Percentiles rank a stretch among this genome's conserved stretches.
These are phyloP conservation scores for Microcebus jonahi DNA, from an alignment of 2,113 vertebrate genomes.

Conservation along the genomic window DNA sequence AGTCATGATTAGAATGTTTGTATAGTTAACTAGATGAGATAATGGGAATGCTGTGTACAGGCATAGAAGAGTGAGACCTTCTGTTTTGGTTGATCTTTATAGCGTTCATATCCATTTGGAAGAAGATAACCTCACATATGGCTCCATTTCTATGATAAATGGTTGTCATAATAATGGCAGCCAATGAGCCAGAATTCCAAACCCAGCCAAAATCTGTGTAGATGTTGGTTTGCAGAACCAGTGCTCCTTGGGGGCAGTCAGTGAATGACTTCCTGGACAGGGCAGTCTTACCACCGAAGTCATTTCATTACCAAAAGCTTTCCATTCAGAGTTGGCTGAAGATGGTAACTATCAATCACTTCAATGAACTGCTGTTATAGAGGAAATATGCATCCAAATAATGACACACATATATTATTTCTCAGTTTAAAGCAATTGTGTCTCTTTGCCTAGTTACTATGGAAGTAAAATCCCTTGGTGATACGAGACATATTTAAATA, in stretches of 20 bases:
- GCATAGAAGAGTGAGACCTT: background rate
- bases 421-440: background rate
- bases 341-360: slow-evolving; percentile 49
- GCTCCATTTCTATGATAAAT: slow-evolving; percentile 71
- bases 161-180: slow-evolving; percentile 70
- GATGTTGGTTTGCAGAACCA: background rate
- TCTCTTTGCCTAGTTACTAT: background rate
- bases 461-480: background rate
- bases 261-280: slow-evolving; percentile 52
- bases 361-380: slow-evolving; percentile 55
- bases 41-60: background rate
- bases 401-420: background rate
- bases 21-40: slow-evolving; percentile 48
- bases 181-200: slow-evolving; percentile 56
- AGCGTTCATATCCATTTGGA: slow-evolving; percentile 63
- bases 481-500: background rate
- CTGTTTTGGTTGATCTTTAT: slow-evolving; percentile 74
- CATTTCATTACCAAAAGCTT: background rate
- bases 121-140: slow-evolving; percentile 68
- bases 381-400: background rate
- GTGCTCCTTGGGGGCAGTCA: slow-evolving; percentile 36
- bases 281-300: background rate
- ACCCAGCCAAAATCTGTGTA: background rate
- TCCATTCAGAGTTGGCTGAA: slow-evolving; percentile 4
- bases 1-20: slow-evolving; percentile 53